Evolutionary conservation across 2,888 invertebrate genomes (phyloP).

Genomic region (Eudemis profundana): DNA sequence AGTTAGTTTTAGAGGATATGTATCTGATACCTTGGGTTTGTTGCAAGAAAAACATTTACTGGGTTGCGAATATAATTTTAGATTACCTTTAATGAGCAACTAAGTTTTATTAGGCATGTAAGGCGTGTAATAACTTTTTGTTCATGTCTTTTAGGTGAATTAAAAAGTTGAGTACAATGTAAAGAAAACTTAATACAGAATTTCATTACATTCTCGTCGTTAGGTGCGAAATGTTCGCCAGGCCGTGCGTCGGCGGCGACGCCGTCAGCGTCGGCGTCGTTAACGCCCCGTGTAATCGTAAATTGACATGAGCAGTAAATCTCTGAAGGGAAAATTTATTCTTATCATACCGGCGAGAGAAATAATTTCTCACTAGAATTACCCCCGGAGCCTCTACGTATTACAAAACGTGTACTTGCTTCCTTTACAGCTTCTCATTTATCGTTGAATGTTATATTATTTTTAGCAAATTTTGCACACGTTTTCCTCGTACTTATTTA

Average conservation of each 20-base stretch:
- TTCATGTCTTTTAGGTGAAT: background rate
- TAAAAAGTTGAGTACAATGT: constrained; percentile 28
- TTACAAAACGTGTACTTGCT: constrained; percentile 14
- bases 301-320: constrained; percentile 43
- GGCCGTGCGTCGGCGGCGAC: constrained; percentile 31
- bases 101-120: background rate
- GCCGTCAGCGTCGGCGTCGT: too few species aligned
- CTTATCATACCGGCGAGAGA: constrained; percentile 21
- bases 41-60: background rate
- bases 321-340: constrained; percentile 29
- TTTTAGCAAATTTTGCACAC: background rate
- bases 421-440: constrained; percentile 14
- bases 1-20: constrained; percentile 6
- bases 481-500: background rate
- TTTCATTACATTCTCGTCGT: constrained; percentile 32
- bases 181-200: constrained; percentile 31
- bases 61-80: background rate
- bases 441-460: background rate
- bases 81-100: background rate
- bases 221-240: constrained; percentile 45
- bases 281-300: constrained; percentile 45
- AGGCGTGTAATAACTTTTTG: too few species aligned
- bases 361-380: constrained; percentile 17
- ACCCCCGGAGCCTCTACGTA: background rate
- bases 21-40: background rate